Evolutionary conservation across 2,888 invertebrate species (phyloP).

Genomic region (Cryptocephalus moraei): DNA sequence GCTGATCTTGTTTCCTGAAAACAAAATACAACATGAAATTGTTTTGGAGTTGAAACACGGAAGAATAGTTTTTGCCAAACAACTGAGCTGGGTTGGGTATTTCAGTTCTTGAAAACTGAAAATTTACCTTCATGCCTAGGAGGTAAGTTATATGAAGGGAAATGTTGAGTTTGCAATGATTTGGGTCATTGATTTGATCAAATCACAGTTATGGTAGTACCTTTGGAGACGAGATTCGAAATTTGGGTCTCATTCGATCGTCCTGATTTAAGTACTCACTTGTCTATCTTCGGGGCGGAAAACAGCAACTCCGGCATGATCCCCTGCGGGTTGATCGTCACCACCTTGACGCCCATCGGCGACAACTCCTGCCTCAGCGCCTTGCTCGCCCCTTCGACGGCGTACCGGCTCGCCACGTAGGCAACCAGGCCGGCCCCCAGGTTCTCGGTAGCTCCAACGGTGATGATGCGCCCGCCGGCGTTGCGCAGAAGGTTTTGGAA

Average conservation of each 20-base stretch:
- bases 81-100: too few relatives aligned
- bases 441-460: constrained; percentile 49
- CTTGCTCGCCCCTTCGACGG: constrained; percentile 70
- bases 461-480: constrained; percentile 57
- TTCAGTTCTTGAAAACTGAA: too few relatives aligned
- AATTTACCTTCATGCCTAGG: too few relatives aligned
- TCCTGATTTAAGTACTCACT: constrained; percentile 28
- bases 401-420: constrained; percentile 47
- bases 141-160: too few relatives aligned
- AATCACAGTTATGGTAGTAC: too few relatives aligned
- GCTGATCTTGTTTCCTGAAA: constrained; percentile 25
- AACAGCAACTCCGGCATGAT: constrained; percentile 55
- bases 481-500: constrained; percentile 62
- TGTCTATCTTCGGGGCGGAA: constrained; percentile 49
- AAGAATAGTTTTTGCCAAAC: too few relatives aligned
- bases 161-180: too few relatives aligned
- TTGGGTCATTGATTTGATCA: too few relatives aligned
- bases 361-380: constrained; percentile 60
- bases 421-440: constrained; percentile 45
- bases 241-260: too few relatives aligned
- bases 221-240: too few relatives aligned
- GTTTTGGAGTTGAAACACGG: too few relatives aligned
- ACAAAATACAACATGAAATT: neutral
- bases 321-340: constrained; percentile 64
- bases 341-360: constrained; percentile 61